phyloP scores from a whole-genome alignment of 2,797 vertebrate genomes.

The Psittacula echo region DNA sequence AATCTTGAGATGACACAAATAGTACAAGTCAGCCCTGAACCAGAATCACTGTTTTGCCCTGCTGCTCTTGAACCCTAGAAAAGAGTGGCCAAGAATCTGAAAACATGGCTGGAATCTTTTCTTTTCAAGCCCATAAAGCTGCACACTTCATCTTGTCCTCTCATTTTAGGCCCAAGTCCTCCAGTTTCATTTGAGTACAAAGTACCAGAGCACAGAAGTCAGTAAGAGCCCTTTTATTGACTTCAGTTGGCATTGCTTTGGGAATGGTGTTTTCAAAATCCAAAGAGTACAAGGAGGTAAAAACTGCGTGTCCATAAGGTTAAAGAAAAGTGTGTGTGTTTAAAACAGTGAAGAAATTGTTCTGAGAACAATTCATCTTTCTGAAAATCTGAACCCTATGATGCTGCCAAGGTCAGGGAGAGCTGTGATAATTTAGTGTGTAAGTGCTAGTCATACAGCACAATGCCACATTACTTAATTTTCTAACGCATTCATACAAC shows the following conservation, averaged over 20 bases:
- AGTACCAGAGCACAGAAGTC: constrained; percentile 26
- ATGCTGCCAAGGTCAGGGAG: constrained; percentile 74
- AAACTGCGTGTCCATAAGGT: constrained; percentile 20
- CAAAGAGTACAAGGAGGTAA: constrained; percentile 7
- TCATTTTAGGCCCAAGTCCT: background rate
- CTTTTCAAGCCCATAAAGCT: background rate
- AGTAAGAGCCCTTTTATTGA: constrained; percentile 31
- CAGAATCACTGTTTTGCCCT: background rate
- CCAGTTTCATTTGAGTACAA: constrained; percentile 7
- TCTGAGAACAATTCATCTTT: constrained; percentile 71
- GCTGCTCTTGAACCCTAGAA: background rate
- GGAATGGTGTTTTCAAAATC: constrained; percentile 41
- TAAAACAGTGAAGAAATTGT: constrained; percentile 65
- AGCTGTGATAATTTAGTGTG: constrained; percentile 70
- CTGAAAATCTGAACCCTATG: constrained; percentile 69
- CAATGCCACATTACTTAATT: constrained; percentile 72
- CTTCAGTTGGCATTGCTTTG: background rate
- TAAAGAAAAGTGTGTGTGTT: constrained; percentile 54
- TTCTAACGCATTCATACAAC: constrained; percentile 62
- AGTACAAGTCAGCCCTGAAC: background rate
- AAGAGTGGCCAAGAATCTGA: background rate
- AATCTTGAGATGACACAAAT: background rate
- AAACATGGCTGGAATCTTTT: background rate
- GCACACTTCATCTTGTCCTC: background rate
- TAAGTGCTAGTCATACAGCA: constrained; percentile 62